Base-by-base conservation (phyloP, 2,113 vertebrate genomes). In the Corythaixoides concolor region DNA sequence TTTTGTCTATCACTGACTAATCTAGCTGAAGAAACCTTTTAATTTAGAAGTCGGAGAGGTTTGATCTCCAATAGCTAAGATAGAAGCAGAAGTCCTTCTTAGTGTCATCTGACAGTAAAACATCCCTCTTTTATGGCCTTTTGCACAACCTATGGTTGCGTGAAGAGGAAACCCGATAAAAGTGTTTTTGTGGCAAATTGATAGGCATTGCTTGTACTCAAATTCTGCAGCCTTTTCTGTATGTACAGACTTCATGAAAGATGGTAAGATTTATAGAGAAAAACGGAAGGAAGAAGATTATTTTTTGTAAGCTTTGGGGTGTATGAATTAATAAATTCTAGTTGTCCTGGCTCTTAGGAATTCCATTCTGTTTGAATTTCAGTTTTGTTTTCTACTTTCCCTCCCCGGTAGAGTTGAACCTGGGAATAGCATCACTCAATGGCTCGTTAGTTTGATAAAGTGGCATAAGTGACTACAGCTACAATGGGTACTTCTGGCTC, bases 401-500 rank as follows among this genome's bases (percentile, higher is more conserved):
- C 88, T 97, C 96, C 96, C 95, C 76, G 6, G 37, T 24, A 96
- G 98, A 96, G 75, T 73, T 87, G 95, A 96, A 89, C 79, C 95
- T 95, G 97, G 97, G 97, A 98, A 95, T 69, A 96, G 97, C 98
- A 97, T 98, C 97, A 90, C 97, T 98, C 97, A 97, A 56, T 93
- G 96, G 97, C 98, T 98, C 95, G 85, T 98, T 98, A 98, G 97
- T 97, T 98, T 98, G 98, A 98, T 97, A 96, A 98, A 98, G 97
- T 97, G 98, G 95, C 96, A 85, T 93, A 97, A 98, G 97, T 82
- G 94, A 73, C 89, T 97, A 94, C 69, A 52, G 96, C 77, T 41
- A 95, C 97, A 94, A 88, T 60, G 95, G 97, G 97, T 53, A 87
- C 96, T 95, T 95, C 95, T 73, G 95, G 95, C 97, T 89, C 95